Percentiles rank a stretch among this genome's conserved stretches.
Conservation (phyloP, 35 echinoderm and acorn worm genomes). For the Ptychodera flava region DNA sequence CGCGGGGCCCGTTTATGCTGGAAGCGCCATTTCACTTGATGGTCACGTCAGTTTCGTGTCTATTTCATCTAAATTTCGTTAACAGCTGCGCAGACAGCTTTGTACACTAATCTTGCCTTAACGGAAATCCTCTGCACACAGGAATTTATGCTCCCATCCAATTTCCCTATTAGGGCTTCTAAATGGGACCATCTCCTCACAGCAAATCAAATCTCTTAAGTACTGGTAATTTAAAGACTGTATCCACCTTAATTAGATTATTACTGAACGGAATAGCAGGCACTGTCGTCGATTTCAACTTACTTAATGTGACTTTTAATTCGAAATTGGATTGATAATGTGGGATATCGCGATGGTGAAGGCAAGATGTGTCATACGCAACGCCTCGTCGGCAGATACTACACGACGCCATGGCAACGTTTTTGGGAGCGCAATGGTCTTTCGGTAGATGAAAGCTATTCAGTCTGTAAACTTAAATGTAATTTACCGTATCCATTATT, state of each 20-base stretch:
- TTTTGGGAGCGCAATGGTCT: too few species aligned
- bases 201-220: not conserved
- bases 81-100: not conserved
- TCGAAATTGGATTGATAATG: not conserved
- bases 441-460: too few species aligned
- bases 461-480: too few species aligned
- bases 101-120: not conserved
- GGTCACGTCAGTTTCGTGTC: not conserved
- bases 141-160: not conserved
- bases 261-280: not conserved
- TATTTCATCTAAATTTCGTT: not conserved
- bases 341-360: not conserved
- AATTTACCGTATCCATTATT: too few species aligned
- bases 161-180: not conserved
- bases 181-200: not conserved
- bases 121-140: not conserved
- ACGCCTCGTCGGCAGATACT: too few species aligned
- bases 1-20: too few species aligned
- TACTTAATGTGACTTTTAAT: conserved; percentile 2
- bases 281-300: not conserved
- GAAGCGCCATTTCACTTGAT: too few species aligned
- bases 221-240: not conserved
- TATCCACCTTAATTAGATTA: not conserved
- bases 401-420: too few species aligned
- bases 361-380: too few species aligned